A percentile compares a stretch with the other conserved stretches of the same genome.
phyloP scores from a whole-genome alignment of 2,113 vertebrate species.

The Accipiter cooperii region DNA sequence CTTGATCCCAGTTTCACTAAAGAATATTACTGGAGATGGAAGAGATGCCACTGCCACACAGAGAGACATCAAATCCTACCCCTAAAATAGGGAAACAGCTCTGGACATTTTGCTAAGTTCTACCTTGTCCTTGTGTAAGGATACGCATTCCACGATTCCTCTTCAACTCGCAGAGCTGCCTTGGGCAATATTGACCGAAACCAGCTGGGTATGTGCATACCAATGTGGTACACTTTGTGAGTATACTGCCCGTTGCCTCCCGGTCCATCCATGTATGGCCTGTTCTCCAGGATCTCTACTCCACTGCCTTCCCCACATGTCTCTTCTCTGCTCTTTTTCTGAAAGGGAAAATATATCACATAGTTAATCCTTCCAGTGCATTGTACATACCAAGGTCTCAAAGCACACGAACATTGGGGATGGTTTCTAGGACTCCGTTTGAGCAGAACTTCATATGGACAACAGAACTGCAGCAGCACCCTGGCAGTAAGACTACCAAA shows the following conservation, averaged over 20 bases:
- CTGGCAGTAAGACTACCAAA: background rate
- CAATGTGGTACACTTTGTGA: conserved; percentile 95
- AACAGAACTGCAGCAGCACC: background rate
- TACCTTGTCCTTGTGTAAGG: conserved; percentile 95
- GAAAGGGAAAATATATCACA: background rate
- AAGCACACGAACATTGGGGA: accelerated
- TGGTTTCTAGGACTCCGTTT: background rate
- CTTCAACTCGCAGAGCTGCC: conserved; percentile 90
- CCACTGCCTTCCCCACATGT: conserved; percentile 92
- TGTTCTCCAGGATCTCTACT: conserved; percentile 94
- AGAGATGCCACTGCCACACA: background rate
- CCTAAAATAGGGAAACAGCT: background rate
- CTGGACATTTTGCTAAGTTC: background rate
- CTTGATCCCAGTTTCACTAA: background rate
- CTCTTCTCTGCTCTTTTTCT: conserved; percentile 97
- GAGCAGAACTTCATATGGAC: background rate
- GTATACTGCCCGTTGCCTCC: conserved; percentile 93
- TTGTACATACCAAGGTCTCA: accelerated
- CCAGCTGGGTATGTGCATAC: conserved; percentile 98
- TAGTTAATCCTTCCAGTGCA: background rate
- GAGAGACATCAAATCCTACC: background rate
- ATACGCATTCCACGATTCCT: conserved; percentile 96
- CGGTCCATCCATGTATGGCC: conserved; percentile 89
- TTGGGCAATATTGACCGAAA: conserved; percentile 95
- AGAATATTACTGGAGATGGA: background rate